These are phyloP conservation scores for Apis laboriosa DNA, from an alignment of 1,140 invertebrate species.

Conservation along the genomic window DNA sequence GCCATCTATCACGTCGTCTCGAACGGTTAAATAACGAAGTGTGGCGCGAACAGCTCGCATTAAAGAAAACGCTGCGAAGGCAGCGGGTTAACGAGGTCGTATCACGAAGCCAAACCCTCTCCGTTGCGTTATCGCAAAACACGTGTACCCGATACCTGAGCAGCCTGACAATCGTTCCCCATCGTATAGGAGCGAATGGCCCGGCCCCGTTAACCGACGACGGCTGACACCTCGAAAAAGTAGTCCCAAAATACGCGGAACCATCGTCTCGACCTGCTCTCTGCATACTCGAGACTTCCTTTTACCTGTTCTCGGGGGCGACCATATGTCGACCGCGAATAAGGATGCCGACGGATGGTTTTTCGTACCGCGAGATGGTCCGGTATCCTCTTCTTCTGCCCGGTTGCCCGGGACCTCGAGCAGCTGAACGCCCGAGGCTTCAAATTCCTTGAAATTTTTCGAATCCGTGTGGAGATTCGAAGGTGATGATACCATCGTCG, in stretches of 20 bases:
- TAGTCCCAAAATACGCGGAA: constrained; percentile 74
- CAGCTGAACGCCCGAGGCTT: neutral
- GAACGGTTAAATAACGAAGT: constrained; percentile 2
- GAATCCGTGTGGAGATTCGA: neutral
- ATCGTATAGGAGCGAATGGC: constrained; percentile 56
- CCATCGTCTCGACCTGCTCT: constrained; percentile 35
- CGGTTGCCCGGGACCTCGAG: neutral
- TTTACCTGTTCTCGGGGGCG: constrained; percentile 39
- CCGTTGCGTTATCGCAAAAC: constrained; percentile 67
- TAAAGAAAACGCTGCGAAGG: constrained; percentile 10
- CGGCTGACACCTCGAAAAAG: constrained; percentile 67
- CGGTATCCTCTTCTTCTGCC: constrained; percentile 46
- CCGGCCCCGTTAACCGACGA: constrained; percentile 54
- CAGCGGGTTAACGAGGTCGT: constrained; percentile 52
- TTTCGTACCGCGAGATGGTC: constrained; percentile 52
- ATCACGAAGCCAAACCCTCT: constrained; percentile 41
- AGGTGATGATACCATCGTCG: neutral
- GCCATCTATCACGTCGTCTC: neutral
- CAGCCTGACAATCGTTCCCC: constrained; percentile 65
- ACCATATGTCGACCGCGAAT: constrained; percentile 67
- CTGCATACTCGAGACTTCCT: constrained; percentile 15
- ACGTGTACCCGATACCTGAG: constrained; percentile 72
- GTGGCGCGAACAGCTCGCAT: neutral
- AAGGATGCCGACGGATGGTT: constrained; percentile 50
- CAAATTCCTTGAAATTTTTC: constrained; percentile 15